phyloP scores from a whole-genome alignment of 2,797 vertebrate species.

The Coendou prehensilis region DNA sequence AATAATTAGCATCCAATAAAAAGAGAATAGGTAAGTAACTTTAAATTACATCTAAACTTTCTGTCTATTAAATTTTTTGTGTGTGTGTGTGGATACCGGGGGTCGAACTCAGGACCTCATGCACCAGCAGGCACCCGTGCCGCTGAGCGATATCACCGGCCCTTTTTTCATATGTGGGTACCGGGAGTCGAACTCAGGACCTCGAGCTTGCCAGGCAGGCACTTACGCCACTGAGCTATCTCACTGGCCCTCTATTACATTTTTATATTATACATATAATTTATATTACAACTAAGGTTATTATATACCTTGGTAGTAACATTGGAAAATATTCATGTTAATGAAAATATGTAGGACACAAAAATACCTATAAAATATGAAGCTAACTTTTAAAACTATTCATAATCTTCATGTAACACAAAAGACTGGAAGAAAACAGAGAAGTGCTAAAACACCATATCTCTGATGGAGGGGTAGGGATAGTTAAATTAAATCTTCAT shows the following conservation, averaged over 20 bases:
- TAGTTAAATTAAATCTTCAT: conserved; percentile 15
- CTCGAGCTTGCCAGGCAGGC: too few relatives aligned
- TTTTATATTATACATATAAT: neutral
- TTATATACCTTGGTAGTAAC: neutral
- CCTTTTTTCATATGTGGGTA: too few relatives aligned
- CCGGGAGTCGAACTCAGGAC: too few relatives aligned
- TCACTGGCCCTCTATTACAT: neutral
- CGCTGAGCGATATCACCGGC: too few relatives aligned
- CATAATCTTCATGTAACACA: conserved; percentile 35
- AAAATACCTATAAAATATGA: conserved; percentile 2
- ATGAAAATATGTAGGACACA: neutral
- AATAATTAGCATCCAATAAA: neutral
- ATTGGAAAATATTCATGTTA: neutral
- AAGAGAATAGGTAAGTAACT: neutral
- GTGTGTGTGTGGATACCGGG: too few relatives aligned
- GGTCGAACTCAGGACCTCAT: too few relatives aligned
- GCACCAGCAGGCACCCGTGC: too few relatives aligned
- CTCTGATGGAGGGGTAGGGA: neutral
- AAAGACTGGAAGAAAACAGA: neutral
- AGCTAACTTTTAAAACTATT: conserved; percentile 21
- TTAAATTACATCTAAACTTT: neutral
- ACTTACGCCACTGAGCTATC: too few relatives aligned
- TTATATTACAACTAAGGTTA: neutral
- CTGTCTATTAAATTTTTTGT: too few relatives aligned
- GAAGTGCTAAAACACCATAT: neutral